Base-by-base conservation (phyloP, 30 jellyfish, hydroid and myxozoan species). In the Nemopilema nomurai region DNA sequence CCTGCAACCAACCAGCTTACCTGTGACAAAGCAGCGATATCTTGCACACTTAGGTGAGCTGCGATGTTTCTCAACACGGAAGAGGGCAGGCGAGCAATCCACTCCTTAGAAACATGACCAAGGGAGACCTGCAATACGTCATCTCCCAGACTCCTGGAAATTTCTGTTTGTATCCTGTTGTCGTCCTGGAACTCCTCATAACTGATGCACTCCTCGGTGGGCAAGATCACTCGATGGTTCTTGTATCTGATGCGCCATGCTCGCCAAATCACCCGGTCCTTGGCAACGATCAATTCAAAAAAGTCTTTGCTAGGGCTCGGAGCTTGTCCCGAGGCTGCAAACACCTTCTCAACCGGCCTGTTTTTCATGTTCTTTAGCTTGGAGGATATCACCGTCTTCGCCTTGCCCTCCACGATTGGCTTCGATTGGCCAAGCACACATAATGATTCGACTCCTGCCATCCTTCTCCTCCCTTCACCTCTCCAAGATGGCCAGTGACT, bases 291-390 rank as follows among this genome's bases (percentile, higher is more conserved):
- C 50, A 91, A 76, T 77, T 91, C 97, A 71, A 85, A 85, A 70
- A 82, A 91, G 67, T 91, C 97, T 80, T 85, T 91, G 79, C 95
- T 74, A 9, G 97, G 97, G 30, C 96, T 77, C 0, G 96, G 97
- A 31, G 97, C 97, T 64, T 76, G 92, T 41, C 97, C 97, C 4
- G 97, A 65, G 6, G 89, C 95, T 4, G 91, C 51, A 69, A 71
- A 90, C 18, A 90, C 71, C 83, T 89, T 89, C 76, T 73, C 87
- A 65, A 84, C 23, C 27, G 84, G 72, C 27, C 18, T 66, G 77
- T 74, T 74, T 28, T 76, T 84, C 64, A 50, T 73, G 52, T 31
- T 49, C 53, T 49, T 65, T 30, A 41, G 30, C 51, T 76, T 84
- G 28, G 87, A 23, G 19, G 28, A 73, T 24, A 4, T 81, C 22